Conservation (phyloP, 2,888 invertebrate genomes). For the Torymus auratus region DNA sequence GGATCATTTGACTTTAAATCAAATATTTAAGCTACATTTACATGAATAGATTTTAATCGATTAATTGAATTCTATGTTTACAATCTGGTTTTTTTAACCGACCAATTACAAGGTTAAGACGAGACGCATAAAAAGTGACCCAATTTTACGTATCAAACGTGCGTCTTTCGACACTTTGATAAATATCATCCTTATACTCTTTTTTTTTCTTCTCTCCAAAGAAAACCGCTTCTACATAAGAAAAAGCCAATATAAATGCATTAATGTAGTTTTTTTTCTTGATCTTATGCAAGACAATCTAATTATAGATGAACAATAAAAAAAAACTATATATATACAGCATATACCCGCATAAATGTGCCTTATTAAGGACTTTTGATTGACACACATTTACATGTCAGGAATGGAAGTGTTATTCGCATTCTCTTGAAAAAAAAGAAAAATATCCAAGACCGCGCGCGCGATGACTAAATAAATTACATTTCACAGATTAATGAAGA, state of each 20-base stretch:
- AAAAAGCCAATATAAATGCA: too few species aligned
- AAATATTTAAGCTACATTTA: too few species aligned
- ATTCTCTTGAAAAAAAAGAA: neutral
- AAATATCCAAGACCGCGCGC: too few species aligned
- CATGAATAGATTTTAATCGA: too few species aligned
- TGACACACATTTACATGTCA: constrained; percentile 14
- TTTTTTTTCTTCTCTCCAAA: too few species aligned
- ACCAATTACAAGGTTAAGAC: constrained; percentile 8
- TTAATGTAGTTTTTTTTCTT: neutral
- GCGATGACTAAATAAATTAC: too few species aligned
- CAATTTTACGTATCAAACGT: too few species aligned
- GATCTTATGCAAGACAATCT: constrained; percentile 11
- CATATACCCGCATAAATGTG: neutral
- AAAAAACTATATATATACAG: neutral
- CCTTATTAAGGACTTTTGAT: constrained; percentile 4
- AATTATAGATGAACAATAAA: constrained; percentile 21
- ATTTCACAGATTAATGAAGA: too few species aligned
- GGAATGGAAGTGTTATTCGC: constrained; percentile 11
- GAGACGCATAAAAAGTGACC: too few species aligned
- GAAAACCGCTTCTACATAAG: too few species aligned
- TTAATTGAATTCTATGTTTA: neutral
- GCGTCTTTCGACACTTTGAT: neutral
- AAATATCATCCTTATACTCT: neutral
- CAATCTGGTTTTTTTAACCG: neutral
- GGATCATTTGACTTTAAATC: too few species aligned